These are phyloP conservation scores for Tetragonula carbonaria DNA, from an alignment of 2,888 invertebrate genomes.

Conservation along the genomic window DNA sequence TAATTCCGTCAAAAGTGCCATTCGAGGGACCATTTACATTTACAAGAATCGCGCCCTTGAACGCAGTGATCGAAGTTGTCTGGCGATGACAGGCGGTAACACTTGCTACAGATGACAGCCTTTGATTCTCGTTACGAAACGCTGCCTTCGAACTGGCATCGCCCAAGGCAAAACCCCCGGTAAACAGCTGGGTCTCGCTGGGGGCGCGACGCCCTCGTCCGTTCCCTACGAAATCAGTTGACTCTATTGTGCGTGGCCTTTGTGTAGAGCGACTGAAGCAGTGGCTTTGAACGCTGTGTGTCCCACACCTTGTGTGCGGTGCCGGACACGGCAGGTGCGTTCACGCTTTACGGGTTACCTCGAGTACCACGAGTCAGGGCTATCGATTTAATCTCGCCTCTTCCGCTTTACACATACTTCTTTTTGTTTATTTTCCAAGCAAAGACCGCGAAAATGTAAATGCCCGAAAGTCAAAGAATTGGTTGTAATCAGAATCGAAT, in stretches of 20 bases:
- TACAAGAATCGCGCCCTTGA: slow-evolving; percentile 25
- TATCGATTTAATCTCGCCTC: slow-evolving; percentile 48
- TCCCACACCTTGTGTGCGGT: slow-evolving; percentile 54
- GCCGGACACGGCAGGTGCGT: slow-evolving; percentile 54
- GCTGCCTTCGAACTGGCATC: slow-evolving; percentile 57
- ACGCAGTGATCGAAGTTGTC: slow-evolving; percentile 58
- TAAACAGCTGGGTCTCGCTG: slow-evolving; percentile 51
- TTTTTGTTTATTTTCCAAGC: slow-evolving; percentile 4
- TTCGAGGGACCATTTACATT: background rate
- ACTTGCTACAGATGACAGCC: slow-evolving; percentile 72
- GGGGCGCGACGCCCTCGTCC: slow-evolving; percentile 46
- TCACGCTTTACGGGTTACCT: slow-evolving; percentile 49
- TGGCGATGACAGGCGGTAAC: slow-evolving; percentile 73
- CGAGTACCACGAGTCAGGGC: slow-evolving; percentile 6
- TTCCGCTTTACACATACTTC: slow-evolving; percentile 6
- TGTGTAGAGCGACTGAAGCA: slow-evolving; percentile 62
- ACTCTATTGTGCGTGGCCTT: slow-evolving; percentile 69
- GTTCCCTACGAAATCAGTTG: slow-evolving; percentile 55
- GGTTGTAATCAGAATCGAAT: background rate
- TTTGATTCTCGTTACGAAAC: slow-evolving; percentile 69
- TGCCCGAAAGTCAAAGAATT: slow-evolving; percentile 32
- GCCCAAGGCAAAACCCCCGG: slow-evolving; percentile 46
- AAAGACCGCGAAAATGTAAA: slow-evolving; percentile 5
- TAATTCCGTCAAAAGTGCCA: background rate
- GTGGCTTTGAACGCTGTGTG: slow-evolving; percentile 63